phyloP scores from a whole-genome alignment of 1,140 invertebrate genomes.

The Orchestia grillus region DNA sequence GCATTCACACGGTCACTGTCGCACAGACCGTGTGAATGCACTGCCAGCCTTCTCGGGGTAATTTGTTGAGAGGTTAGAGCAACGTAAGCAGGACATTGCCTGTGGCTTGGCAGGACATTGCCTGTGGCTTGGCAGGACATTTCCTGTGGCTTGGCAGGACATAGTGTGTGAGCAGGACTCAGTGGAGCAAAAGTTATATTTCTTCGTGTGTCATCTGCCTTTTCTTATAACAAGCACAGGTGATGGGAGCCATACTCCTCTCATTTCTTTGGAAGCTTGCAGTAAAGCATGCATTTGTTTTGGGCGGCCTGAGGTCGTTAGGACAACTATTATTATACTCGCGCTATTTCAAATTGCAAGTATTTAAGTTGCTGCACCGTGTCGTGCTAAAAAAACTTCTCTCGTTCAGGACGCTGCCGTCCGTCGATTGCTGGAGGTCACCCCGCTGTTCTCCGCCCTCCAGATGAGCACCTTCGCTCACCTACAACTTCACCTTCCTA shows the following conservation, averaged over 20 bases:
- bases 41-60: too few relatives aligned
- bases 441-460: neutral
- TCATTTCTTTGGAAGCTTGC: neutral
- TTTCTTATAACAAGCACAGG: neutral
- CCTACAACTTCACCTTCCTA: conserved; percentile 8
- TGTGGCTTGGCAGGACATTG: neutral
- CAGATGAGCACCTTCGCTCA: neutral
- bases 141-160: neutral
- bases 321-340: neutral
- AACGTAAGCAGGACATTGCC: neutral
- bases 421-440: neutral
- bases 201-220: neutral
- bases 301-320: neutral
- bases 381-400: neutral
- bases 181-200: neutral
- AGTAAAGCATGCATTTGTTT: too few relatives aligned
- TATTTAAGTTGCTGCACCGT: neutral
- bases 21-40: too few relatives aligned
- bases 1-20: too few relatives aligned
- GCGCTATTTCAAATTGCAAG: neutral
- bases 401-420: neutral
- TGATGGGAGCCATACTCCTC: neutral
- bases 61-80: too few relatives aligned
- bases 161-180: too few relatives aligned
- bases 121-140: neutral